Base-by-base conservation (phyloP, 2,888 invertebrate species). In the Cylloceria caligata region DNA sequence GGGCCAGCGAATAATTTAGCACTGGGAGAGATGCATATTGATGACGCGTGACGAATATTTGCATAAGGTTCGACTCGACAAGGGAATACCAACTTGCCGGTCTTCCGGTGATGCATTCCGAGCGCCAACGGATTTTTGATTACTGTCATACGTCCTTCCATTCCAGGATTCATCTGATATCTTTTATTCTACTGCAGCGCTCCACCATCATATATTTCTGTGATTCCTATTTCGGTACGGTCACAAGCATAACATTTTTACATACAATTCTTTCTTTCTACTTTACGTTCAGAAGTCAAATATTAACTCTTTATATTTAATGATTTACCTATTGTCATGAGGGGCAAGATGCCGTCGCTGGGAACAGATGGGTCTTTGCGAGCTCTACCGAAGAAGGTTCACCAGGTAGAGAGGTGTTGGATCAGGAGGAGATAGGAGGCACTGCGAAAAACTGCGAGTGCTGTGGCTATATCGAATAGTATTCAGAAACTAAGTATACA, bases 21-120 rank as follows among this genome's bases (percentile, higher is more conserved):
- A 76, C 80, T 55, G 80, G 67, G 36, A 21, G 47, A 47, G 81
- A 81, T 84, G 88, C 86, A 88, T 88, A 89, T 87, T 86, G 86
- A 89, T 87, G 88, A 87, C 83, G 85, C 86, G 80, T 82, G 83
- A 81, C 45, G 78, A 81, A 79, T 84, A 88, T 89, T 81, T 87
- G 83, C 87, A 87, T 87, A 85, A 81, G 72, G 80, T 72, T 74
- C 34, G 47, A 55, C 49, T 79, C 84, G 82, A 79, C 78, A 79
- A 72, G 62, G 84, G 86, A 86, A 86, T 85, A 85, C 80, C 83
- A 85, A 84, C 78, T 83, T 47, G 68, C 36, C 57, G 68, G 36
- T 73, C 76, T 80, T 80, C 76, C 79, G 79, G 68, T 79, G 55
- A 68, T 68, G 67, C 49, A 64, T 47, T 80, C 68, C 21, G 30